phyloP scores from a whole-genome alignment of 2,113 vertebrate genomes.

The Xiphophorus maculatus region DNA sequence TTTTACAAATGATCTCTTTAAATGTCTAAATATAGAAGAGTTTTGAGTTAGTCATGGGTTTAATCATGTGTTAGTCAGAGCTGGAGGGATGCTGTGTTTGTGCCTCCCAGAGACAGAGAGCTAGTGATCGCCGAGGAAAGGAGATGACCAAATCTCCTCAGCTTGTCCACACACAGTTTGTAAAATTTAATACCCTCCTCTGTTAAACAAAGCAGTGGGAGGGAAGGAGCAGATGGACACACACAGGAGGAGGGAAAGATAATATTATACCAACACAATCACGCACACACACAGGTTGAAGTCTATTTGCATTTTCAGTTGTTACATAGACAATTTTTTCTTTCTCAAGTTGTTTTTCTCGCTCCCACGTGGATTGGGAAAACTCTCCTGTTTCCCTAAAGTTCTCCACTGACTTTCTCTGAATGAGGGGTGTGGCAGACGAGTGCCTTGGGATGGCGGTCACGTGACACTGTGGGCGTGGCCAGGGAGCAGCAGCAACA shows the following conservation, averaged over 20 bases:
- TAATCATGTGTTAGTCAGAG: slow-evolving; percentile 40
- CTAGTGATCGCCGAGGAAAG: slow-evolving; percentile 1
- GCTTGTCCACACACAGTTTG: slow-evolving; percentile 8
- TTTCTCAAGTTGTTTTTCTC: slow-evolving; percentile 10
- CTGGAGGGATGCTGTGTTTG: slow-evolving; percentile 20
- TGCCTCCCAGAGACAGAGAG: slow-evolving; percentile 1
- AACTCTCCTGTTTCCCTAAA: slow-evolving; percentile 37
- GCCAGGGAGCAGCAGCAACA: slow-evolving; percentile 24
- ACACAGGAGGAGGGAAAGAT: slow-evolving; percentile 20
- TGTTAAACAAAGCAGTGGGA: slow-evolving; percentile 46
- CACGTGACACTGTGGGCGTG: slow-evolving; percentile 78
- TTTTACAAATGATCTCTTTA: not conserved
- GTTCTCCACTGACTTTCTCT: slow-evolving; percentile 69
- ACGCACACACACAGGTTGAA: not conserved
- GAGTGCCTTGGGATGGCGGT: slow-evolving; percentile 63
- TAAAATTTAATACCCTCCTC: slow-evolving; percentile 25
- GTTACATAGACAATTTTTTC: not conserved
- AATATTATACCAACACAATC: slow-evolving; percentile 20
- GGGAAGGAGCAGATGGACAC: slow-evolving; percentile 48
- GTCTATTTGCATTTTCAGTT: no score
- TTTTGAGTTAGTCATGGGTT: slow-evolving; percentile 42
- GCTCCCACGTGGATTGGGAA: slow-evolving; percentile 10
- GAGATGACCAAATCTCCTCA: slow-evolving; percentile 36
- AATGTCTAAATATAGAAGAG: slow-evolving; percentile 25
- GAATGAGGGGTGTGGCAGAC: slow-evolving; percentile 76